Evolutionary conservation across 2,797 vertebrate species (phyloP).

Genomic region (Hipposideros larvatus): DNA sequence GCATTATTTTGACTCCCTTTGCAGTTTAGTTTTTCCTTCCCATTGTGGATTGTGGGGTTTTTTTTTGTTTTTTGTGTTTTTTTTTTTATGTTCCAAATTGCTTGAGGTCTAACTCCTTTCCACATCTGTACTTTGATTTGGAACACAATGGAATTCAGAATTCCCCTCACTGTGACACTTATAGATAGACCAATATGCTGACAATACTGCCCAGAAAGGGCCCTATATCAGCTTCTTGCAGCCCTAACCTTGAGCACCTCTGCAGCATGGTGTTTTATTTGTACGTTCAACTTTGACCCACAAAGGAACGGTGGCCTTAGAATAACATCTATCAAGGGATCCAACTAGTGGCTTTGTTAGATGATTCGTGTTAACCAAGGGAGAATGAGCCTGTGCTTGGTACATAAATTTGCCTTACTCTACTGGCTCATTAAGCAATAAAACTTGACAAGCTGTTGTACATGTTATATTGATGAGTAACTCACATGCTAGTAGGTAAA

Average conservation of each 20-base stretch:
- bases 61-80: too few relatives aligned
- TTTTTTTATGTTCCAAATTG: neutral
- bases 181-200: neutral
- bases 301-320: neutral
- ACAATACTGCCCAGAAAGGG: neutral
- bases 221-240: neutral
- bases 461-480: constrained; percentile 23
- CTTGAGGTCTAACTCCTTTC: neutral
- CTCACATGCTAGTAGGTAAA: neutral
- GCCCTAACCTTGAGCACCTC: neutral
- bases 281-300: neutral
- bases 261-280: neutral
- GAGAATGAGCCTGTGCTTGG: neutral
- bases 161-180: neutral
- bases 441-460: constrained; percentile 42
- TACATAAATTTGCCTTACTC: constrained; percentile 29
- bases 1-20: neutral
- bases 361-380: neutral
- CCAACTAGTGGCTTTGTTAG: neutral
- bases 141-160: neutral
- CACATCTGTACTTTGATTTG: neutral
- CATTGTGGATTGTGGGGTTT: neutral
- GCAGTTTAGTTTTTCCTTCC: neutral
- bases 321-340: neutral
- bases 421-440: constrained; percentile 45